phyloP scores from a whole-genome alignment of 2,797 vertebrate genomes.

The Enteromius paludinosus region DNA sequence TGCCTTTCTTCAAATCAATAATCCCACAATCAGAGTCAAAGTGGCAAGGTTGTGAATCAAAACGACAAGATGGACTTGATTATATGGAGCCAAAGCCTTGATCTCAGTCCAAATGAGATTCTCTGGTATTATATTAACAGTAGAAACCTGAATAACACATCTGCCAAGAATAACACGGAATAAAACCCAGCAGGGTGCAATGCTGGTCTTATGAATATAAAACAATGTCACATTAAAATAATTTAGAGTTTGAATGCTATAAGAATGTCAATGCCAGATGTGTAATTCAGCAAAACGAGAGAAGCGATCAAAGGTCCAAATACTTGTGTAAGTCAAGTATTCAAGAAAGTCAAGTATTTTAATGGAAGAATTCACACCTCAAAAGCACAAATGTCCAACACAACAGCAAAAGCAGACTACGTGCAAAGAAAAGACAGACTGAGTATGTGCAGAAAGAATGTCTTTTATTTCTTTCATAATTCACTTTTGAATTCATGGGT shows the following conservation, averaged over 20 bases:
- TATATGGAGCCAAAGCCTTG: not conserved
- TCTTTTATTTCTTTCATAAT: constrained; percentile 40
- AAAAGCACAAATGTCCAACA: constrained; percentile 30
- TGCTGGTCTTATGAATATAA: not conserved
- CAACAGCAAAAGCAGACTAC: not conserved
- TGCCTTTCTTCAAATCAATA: not conserved
- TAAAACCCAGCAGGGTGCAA: not conserved
- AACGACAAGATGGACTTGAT: not conserved
- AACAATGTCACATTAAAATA: not conserved
- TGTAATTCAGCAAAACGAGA: not conserved
- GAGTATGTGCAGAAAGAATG: constrained; percentile 3
- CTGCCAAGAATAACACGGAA: not conserved
- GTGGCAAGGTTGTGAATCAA: not conserved
- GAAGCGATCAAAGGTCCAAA: not conserved
- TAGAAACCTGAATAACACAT: not conserved
- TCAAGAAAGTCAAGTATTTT: constrained; percentile 2
- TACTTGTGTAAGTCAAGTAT: not conserved
- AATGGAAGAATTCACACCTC: constrained; percentile 38
- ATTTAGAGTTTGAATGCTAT: not conserved
- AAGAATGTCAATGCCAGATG: not conserved
- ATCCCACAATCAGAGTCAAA: not conserved
- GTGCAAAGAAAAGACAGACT: not conserved
- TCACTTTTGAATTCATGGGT: constrained; percentile 9
- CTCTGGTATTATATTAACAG: not conserved
- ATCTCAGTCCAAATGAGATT: not conserved